Conservation (phyloP, 2,888 invertebrate genomes). For the Phrixothrix hirtus region DNA sequence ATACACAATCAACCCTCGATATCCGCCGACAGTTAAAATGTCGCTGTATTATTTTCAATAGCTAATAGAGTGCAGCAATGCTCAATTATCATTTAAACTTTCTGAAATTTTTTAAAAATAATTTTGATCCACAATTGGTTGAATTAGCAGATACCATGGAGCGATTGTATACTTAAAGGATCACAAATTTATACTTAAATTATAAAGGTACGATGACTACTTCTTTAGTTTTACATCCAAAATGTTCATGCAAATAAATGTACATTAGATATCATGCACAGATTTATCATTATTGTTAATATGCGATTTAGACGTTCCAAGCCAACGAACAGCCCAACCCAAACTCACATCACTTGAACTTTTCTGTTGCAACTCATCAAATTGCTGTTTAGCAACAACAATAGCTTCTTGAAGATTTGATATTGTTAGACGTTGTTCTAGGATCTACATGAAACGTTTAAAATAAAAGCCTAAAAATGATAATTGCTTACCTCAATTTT, state of each 20-base stretch:
- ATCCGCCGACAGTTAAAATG: too few species aligned
- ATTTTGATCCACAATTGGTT: too few species aligned
- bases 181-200: too few species aligned
- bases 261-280: slow-evolving; percentile 51
- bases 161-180: too few species aligned
- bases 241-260: neutral
- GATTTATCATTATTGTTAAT: slow-evolving; percentile 39
- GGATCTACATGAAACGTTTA: slow-evolving; percentile 40
- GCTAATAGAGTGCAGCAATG: too few species aligned
- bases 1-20: too few species aligned
- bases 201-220: too few species aligned
- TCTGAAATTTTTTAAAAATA: too few species aligned
- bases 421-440: slow-evolving; percentile 50
- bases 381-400: slow-evolving; percentile 48
- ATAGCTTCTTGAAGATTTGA: slow-evolving; percentile 50
- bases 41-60: too few species aligned
- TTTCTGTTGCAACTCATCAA: slow-evolving; percentile 47
- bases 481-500: slow-evolving; percentile 47
- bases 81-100: neutral
- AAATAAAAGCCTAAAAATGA: too few species aligned
- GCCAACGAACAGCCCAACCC: slow-evolving; percentile 50
- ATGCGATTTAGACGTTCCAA: slow-evolving; percentile 40
- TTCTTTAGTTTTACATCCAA: neutral
- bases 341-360: slow-evolving; percentile 51
- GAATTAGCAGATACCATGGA: too few species aligned